Percentiles rank a stretch among this genome's conserved stretches.
phyloP scores from a whole-genome alignment of 2,888 invertebrate species.

The Microctonus hyperodae region DNA sequence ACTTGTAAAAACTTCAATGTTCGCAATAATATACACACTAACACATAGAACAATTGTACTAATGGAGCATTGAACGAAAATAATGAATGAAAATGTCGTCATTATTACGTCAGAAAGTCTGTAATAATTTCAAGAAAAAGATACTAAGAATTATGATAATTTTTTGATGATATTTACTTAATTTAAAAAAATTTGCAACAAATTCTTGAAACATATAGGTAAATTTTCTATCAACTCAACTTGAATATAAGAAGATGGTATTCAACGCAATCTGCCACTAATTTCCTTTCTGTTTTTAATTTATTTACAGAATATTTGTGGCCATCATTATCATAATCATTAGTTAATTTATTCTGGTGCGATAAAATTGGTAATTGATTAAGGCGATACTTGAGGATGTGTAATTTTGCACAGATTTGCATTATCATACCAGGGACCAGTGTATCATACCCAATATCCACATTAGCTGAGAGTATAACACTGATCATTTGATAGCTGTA shows the following conservation, averaged over 20 bases:
- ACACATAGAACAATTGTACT: conserved; percentile 29
- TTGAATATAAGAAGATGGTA: conserved; percentile 9
- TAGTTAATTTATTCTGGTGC: neutral
- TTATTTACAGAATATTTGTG: too few relatives aligned
- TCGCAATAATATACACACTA: conserved; percentile 28
- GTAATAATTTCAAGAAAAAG: neutral
- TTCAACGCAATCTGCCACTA: neutral
- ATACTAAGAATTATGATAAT: neutral
- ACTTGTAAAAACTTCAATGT: conserved; percentile 19
- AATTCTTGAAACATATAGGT: too few relatives aligned
- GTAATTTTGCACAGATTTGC: conserved; percentile 25
- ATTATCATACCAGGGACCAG: conserved; percentile 26
- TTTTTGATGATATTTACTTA: too few relatives aligned
- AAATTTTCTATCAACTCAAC: neutral
- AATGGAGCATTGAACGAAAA: conserved; percentile 21
- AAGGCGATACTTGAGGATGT: conserved; percentile 27
- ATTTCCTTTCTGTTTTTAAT: neutral
- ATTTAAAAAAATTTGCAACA: too few relatives aligned
- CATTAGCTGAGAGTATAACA: conserved; percentile 25
- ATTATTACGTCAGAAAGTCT: conserved; percentile 25
- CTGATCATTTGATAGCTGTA: conserved; percentile 27
- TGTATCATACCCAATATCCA: conserved; percentile 27
- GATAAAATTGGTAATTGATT: conserved; percentile 4
- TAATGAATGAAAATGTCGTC: conserved; percentile 12
- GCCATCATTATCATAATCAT: neutral